Evolutionary conservation across 1,140 invertebrate species (phyloP).

Genomic region (Chelonus insularis): DNA sequence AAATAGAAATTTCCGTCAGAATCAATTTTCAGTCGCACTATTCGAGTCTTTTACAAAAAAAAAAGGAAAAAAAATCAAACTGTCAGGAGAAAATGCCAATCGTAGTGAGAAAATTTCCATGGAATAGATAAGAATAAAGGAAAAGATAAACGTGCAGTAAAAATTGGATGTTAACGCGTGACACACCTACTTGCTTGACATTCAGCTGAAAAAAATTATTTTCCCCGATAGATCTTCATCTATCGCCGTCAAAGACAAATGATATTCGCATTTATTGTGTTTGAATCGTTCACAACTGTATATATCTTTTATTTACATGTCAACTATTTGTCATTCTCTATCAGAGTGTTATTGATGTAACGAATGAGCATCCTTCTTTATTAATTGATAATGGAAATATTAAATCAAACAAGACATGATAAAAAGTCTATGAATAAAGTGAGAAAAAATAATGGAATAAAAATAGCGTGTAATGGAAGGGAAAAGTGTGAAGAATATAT

Average conservation of each 20-base stretch:
- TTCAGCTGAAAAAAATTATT: neutral
- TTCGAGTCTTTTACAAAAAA: conserved; percentile 1
- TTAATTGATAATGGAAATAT: no score
- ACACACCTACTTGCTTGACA: conserved; percentile 11
- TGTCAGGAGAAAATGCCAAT: neutral
- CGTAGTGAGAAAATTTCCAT: neutral
- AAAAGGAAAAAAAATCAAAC: conserved; percentile 6
- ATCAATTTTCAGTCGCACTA: conserved; percentile 34
- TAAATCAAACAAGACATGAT: no score
- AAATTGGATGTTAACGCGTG: conserved; percentile 44
- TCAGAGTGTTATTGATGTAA: no score
- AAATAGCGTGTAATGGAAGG: conserved; percentile 8
- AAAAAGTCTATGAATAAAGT: no score
- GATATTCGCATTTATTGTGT: neutral
- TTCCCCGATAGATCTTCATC: neutral
- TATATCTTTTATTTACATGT: neutral
- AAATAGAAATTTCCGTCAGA: conserved; percentile 37
- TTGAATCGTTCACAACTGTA: neutral
- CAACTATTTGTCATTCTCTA: neutral
- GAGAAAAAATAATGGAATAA: conserved; percentile 9
- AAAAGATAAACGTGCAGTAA: neutral
- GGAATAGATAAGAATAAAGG: neutral
- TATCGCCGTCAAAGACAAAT: neutral
- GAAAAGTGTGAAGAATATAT: conserved; percentile 11
- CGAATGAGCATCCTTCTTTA: no score